phyloP scores from a whole-genome alignment of 2,113 vertebrate genomes.

The Copsychus sechellarum region DNA sequence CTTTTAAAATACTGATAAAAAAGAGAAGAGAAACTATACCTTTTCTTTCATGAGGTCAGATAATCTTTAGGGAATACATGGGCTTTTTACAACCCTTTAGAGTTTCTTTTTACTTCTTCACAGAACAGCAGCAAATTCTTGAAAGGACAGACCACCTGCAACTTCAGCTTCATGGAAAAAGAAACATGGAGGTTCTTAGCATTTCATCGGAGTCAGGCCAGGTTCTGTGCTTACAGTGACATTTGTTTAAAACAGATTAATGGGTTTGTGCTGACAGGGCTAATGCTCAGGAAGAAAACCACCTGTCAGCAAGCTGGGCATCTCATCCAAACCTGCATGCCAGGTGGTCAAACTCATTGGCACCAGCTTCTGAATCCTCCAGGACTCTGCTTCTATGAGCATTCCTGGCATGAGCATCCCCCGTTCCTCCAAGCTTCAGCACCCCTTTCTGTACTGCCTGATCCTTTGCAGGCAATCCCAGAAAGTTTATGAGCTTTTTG shows the following conservation, averaged over 20 bases:
- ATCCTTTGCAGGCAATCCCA: neutral
- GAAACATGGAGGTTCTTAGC: neutral
- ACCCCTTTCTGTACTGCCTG: neutral
- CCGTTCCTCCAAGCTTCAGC: neutral
- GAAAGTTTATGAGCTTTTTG: neutral
- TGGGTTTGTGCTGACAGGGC: conserved; percentile 1
- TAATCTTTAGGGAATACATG: neutral
- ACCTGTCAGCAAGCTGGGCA: conserved; percentile 3
- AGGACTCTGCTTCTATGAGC: neutral
- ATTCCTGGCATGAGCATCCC: neutral
- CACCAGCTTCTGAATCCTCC: neutral
- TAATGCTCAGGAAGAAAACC: conserved; percentile 27
- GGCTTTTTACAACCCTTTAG: neutral
- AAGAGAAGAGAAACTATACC: neutral
- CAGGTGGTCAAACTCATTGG: neutral
- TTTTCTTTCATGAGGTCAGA: conserved; percentile 2
- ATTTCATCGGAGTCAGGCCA: neutral
- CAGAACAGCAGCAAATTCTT: neutral
- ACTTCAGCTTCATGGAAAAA: neutral
- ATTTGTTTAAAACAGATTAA: conserved; percentile 40
- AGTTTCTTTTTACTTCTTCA: neutral
- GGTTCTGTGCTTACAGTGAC: neutral
- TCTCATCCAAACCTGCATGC: neutral
- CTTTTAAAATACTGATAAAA: conserved; percentile 6
- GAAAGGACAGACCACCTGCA: neutral